phyloP scores from a whole-genome alignment of 2,888 invertebrate genomes.

The Stegophylla sp. region DNA sequence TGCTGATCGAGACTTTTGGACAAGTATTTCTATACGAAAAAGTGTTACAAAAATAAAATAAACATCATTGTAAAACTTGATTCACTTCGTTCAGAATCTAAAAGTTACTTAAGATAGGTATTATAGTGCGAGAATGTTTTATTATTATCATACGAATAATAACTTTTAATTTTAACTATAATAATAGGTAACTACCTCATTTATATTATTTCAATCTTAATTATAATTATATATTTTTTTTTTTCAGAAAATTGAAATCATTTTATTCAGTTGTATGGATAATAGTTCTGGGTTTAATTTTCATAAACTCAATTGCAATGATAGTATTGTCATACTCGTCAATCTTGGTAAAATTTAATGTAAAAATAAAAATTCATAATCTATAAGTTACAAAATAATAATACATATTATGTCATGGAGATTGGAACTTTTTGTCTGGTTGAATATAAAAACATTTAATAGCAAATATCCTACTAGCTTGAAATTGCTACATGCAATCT shows the following conservation, averaged over 20 bases:
- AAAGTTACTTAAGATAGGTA: too few species aligned
- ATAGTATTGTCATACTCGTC: conserved; percentile 9
- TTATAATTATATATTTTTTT: not conserved
- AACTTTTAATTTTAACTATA: too few species aligned
- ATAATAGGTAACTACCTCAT: not conserved
- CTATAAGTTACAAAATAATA: not conserved
- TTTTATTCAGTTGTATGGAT: not conserved
- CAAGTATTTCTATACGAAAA: too few species aligned
- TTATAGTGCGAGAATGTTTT: too few species aligned
- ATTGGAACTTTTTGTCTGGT: not conserved
- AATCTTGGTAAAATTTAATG: conserved; percentile 3
- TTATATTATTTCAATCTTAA: not conserved
- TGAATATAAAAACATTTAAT: too few species aligned
- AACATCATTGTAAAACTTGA: too few species aligned
- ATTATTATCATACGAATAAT: too few species aligned
- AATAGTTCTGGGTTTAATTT: not conserved
- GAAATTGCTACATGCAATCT: too few species aligned
- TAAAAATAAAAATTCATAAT: not conserved
- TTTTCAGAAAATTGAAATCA: conserved; percentile 24
- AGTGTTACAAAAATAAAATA: too few species aligned
- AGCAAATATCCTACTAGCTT: too few species aligned
- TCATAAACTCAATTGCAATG: not conserved
- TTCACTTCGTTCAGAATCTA: not conserved
- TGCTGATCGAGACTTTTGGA: too few species aligned
- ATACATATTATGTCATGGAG: not conserved